Conservation (phyloP, 1,140 invertebrate genomes). For the Drosophila nasuta region DNA sequence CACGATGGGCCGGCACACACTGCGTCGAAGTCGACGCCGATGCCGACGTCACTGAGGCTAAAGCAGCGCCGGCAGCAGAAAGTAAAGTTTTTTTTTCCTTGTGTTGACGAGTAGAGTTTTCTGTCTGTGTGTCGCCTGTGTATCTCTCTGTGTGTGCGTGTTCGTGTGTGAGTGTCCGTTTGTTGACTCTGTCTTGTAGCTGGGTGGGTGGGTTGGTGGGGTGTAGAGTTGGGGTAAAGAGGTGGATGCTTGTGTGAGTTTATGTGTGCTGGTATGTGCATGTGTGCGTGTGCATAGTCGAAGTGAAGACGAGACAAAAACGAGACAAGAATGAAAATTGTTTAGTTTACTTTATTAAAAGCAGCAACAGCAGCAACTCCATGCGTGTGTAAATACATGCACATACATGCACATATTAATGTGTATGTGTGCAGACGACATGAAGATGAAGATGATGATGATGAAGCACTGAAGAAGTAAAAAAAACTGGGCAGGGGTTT, state of each 20-base stretch:
- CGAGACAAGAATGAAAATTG: conserved; percentile 83
- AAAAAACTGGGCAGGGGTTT: conserved; percentile 45
- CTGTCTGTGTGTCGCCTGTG: conserved; percentile 28
- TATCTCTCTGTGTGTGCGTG: conserved; percentile 19
- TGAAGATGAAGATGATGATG: conserved; percentile 74
- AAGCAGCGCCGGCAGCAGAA: conserved; percentile 39
- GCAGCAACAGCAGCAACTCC: conserved; percentile 57
- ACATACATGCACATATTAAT: conserved; percentile 17
- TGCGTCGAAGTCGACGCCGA: conserved; percentile 35
- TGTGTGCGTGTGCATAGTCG: conserved; percentile 51
- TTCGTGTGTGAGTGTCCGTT: conserved; percentile 64
- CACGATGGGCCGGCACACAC: conserved; percentile 62
- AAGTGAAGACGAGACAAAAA: conserved; percentile 72
- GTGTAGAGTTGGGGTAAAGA: conserved; percentile 16
- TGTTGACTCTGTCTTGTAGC: conserved; percentile 70
- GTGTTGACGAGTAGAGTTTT: conserved; percentile 24
- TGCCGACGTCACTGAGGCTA: conserved; percentile 17
- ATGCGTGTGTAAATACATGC: conserved; percentile 56
- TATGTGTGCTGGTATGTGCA: conserved; percentile 29
- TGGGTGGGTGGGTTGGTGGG: conserved; percentile 35
- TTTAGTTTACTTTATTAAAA: conserved; percentile 84
- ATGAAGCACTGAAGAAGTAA: conserved; percentile 62
- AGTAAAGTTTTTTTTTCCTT: conserved; percentile 51
- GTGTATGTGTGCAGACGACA: conserved; percentile 46
- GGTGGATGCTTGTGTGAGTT: conserved; percentile 32